Evolutionary conservation across 2,797 vertebrate species (phyloP).

Genomic region (Danio jaintianensis): DNA sequence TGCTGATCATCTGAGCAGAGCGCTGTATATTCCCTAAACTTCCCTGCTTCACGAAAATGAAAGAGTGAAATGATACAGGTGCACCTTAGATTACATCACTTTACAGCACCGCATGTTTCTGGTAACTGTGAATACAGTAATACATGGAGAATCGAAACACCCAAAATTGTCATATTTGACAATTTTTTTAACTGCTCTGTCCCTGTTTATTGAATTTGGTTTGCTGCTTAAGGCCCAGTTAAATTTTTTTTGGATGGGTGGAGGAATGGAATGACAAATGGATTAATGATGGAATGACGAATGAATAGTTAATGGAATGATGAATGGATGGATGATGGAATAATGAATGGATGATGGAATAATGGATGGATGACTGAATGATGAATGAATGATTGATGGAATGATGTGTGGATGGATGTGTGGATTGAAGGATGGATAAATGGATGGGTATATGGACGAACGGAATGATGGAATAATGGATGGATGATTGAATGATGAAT

Average conservation of each 20-base stretch:
- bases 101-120: not conserved
- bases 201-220: not conserved
- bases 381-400: no score
- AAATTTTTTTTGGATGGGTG: not conserved
- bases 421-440: no score
- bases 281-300: no score
- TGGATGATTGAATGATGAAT: no score
- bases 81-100: not conserved
- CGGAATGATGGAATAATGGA: no score
- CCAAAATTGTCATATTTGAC: not conserved
- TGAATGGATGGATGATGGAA: no score
- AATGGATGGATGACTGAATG: no score
- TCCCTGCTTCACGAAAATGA: constrained; percentile 7
- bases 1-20: not conserved
- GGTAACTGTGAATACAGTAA: not conserved
- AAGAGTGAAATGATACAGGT: not conserved
- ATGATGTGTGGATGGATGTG: no score
- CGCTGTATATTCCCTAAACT: not conserved
- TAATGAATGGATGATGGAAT: no score
- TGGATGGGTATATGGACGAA: no score
- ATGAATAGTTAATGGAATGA: no score
- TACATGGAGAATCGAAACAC: not conserved
- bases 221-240: not conserved
- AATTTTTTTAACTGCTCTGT: not conserved
- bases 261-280: no score